A percentile compares a stretch with the other conserved stretches of the same genome.
Evolutionary conservation across 1,140 invertebrate species (phyloP).

Genomic region (Tetraneura akinire): DNA sequence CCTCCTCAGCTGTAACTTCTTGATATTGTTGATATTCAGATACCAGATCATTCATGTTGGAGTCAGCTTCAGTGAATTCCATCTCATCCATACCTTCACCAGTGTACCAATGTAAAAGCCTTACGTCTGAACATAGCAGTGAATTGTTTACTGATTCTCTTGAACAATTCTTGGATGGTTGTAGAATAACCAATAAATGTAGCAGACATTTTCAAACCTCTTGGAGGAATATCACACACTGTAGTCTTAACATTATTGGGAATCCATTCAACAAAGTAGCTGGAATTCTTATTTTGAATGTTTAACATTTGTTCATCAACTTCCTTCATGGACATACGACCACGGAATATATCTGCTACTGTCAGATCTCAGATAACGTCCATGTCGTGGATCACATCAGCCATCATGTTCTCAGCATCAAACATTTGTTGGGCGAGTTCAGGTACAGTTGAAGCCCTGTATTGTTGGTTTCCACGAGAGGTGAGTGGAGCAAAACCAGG

Average conservation of each 20-base stretch:
- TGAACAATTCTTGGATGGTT: conserved; percentile 85
- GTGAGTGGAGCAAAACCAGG: conserved; percentile 94
- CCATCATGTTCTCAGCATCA: conserved; percentile 92
- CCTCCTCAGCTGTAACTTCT: no score
- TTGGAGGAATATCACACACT: conserved; percentile 88
- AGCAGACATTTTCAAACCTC: conserved; percentile 88
- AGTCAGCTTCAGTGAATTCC: no score
- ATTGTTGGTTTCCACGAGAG: conserved; percentile 81
- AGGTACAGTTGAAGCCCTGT: conserved; percentile 82
- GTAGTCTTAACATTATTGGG: conserved; percentile 90
- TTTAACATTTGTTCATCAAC: conserved; percentile 89
- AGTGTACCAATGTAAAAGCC: conserved; percentile 85
- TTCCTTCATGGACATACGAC: conserved; percentile 95
- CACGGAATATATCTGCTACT: conserved; percentile 92
- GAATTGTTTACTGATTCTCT: conserved; percentile 84
- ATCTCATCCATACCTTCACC: no score
- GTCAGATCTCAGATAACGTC: conserved; percentile 92
- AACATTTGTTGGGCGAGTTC: conserved; percentile 92
- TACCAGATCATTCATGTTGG: no score
- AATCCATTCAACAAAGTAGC: conserved; percentile 93
- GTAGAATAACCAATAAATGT: conserved; percentile 91
- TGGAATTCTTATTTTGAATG: conserved; percentile 89
- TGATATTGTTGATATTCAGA: no score
- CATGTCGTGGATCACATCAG: conserved; percentile 91
- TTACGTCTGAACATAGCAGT: conserved; percentile 92